phyloP scores from a whole-genome alignment of 1,140 invertebrate species.

The Lepidotrigona ventralis region DNA sequence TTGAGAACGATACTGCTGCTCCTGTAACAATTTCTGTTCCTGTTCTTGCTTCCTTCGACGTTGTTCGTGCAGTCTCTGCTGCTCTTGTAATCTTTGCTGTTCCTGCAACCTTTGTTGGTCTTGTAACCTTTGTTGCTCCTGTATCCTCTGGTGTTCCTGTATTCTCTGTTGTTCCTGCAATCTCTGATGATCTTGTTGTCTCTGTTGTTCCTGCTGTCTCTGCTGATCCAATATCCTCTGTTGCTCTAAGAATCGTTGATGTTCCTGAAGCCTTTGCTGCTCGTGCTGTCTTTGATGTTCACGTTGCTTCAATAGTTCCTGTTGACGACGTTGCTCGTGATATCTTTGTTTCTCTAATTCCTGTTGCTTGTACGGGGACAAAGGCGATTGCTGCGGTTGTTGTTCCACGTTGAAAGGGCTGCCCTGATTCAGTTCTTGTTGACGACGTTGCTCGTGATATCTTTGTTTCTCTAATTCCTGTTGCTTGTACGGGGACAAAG shows the following conservation, averaged over 20 bases:
- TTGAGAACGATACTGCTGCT: constrained; percentile 79
- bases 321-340: constrained; percentile 71
- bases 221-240: constrained; percentile 62
- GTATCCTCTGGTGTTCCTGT: constrained; percentile 64
- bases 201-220: constrained; percentile 62
- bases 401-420: constrained; percentile 57
- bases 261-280: constrained; percentile 71
- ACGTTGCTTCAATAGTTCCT: constrained; percentile 68
- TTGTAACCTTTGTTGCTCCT: constrained; percentile 63
- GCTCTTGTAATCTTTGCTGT: constrained; percentile 61
- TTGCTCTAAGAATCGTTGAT: constrained; percentile 67
- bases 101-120: constrained; percentile 63
- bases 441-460: constrained; percentile 71
- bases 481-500: constrained; percentile 59
- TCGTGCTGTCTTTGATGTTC: constrained; percentile 70
- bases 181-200: constrained; percentile 68
- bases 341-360: constrained; percentile 73
- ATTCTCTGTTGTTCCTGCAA: constrained; percentile 63
- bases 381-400: constrained; percentile 57
- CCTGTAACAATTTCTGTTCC: constrained; percentile 77
- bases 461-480: constrained; percentile 73
- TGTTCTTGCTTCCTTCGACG: constrained; percentile 72
- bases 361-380: constrained; percentile 63
- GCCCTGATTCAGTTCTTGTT: constrained; percentile 54
- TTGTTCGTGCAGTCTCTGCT: constrained; percentile 62